Conservation (phyloP, 2,113 vertebrate genomes). For the Anoura caudifer region DNA sequence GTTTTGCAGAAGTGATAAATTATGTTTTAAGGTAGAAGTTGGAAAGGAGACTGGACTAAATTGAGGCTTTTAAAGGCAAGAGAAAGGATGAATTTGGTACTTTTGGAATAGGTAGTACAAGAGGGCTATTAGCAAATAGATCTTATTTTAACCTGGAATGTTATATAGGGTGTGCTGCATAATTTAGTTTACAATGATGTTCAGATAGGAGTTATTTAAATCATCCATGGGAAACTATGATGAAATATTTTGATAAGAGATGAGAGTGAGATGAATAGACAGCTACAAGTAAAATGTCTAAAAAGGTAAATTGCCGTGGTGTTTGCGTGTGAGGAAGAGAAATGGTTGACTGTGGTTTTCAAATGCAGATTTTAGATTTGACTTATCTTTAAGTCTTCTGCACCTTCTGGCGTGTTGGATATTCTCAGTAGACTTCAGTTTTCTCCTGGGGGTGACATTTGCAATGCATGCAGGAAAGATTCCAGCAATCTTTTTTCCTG, state of each 20-base stretch:
- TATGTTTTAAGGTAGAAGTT: slow-evolving; percentile 7
- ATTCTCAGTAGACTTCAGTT: too few species aligned
- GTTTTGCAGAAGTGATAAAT: neutral
- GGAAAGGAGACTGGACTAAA: neutral
- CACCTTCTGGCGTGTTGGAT: neutral
- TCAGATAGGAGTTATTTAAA: slow-evolving; percentile 55
- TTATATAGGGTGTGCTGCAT: neutral
- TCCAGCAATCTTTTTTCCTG: neutral
- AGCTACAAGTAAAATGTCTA: neutral
- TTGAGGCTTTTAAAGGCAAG: slow-evolving; percentile 11
- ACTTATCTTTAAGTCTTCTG: neutral
- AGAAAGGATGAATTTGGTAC: neutral
- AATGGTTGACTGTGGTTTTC: neutral
- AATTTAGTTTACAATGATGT: slow-evolving; percentile 28
- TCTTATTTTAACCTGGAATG: slow-evolving; percentile 34
- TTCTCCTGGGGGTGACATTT: neutral
- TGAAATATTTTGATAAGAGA: slow-evolving; percentile 38
- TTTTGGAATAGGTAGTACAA: neutral
- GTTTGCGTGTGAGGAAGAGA: neutral
- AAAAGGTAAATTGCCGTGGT: neutral
- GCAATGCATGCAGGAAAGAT: accelerated
- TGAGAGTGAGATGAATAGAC: neutral
- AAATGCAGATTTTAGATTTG: neutral
- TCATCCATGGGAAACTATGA: slow-evolving; percentile 36
- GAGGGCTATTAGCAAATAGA: neutral